Conservation (phyloP, 2,888 invertebrate species). For the Enchytraeus crypticus region DNA sequence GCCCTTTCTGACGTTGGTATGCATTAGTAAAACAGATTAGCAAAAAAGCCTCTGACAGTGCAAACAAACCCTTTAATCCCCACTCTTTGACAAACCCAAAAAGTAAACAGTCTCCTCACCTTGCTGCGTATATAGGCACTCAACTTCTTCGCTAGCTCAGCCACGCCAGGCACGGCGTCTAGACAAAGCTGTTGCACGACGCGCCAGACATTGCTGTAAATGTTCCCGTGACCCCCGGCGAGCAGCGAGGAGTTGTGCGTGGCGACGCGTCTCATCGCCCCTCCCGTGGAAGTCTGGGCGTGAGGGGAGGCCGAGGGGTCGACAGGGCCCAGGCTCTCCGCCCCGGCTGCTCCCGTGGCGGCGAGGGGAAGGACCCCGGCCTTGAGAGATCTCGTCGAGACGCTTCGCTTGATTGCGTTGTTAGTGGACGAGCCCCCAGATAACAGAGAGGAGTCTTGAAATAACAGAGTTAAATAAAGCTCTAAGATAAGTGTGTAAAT, state of each 20-base stretch:
- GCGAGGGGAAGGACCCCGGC: background rate
- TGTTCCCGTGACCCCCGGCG: slow-evolving; percentile 37
- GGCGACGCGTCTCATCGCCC: background rate
- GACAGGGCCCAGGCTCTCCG: too few relatives aligned
- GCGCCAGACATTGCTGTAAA: slow-evolving; percentile 80
- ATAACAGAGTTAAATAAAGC: too few relatives aligned
- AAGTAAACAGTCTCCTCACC: slow-evolving; percentile 10
- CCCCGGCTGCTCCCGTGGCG: background rate
- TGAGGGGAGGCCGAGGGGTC: background rate
- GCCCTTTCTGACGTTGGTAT: too few relatives aligned
- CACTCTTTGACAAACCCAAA: too few relatives aligned
- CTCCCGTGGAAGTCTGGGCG: background rate
- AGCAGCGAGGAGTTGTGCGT: background rate
- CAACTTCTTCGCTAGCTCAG: slow-evolving; percentile 62
- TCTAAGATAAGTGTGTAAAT: too few relatives aligned
- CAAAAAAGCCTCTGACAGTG: too few relatives aligned
- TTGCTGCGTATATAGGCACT: slow-evolving; percentile 4
- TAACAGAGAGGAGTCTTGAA: too few relatives aligned
- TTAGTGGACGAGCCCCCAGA: too few relatives aligned
- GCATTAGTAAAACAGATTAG: too few relatives aligned
- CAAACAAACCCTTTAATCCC: background rate
- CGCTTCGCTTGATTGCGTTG: background rate
- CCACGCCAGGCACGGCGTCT: slow-evolving; percentile 80
- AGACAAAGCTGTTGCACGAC: slow-evolving; percentile 66
- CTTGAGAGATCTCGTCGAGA: background rate